phyloP scores from a whole-genome alignment of 2,797 vertebrate genomes.

The Pangasius krempfi region DNA sequence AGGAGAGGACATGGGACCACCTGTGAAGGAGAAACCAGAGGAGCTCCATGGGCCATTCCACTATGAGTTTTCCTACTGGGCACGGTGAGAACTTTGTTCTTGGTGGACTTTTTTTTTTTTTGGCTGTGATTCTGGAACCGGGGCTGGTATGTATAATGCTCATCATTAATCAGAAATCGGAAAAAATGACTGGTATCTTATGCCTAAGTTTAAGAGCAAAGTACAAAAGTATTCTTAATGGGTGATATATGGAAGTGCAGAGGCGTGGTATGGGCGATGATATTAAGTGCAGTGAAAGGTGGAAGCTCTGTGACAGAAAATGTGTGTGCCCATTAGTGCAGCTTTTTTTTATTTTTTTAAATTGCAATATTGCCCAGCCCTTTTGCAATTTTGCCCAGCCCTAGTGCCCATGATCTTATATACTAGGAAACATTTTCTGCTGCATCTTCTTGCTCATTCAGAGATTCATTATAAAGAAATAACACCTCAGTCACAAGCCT shows the following conservation, averaged over 20 bases:
- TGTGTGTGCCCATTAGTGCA: too few relatives aligned
- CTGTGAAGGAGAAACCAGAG: constrained; percentile 87
- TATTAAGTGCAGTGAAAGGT: too few relatives aligned
- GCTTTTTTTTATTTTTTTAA: too few relatives aligned
- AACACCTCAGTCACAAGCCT: too few relatives aligned
- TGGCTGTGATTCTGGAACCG: not conserved
- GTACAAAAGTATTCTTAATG: not conserved
- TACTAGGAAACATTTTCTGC: too few relatives aligned
- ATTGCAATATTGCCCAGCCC: too few relatives aligned
- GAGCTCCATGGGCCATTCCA: constrained; percentile 89
- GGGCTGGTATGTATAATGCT: not conserved
- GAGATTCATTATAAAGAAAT: too few relatives aligned
- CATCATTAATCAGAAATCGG: not conserved
- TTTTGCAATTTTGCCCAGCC: too few relatives aligned
- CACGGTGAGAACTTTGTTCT: constrained; percentile 78
- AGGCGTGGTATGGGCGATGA: too few relatives aligned
- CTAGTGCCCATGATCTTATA: too few relatives aligned
- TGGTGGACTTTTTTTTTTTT: not conserved
- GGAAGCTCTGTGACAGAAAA: too few relatives aligned
- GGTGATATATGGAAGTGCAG: not conserved
- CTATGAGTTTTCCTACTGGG: constrained; percentile 98
- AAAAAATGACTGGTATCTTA: not conserved
- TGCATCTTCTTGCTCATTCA: too few relatives aligned
- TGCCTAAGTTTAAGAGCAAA: not conserved
- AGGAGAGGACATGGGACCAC: constrained; percentile 77